Base-by-base conservation (phyloP, 2,888 invertebrate species). In the Eristalinus aeneus region DNA sequence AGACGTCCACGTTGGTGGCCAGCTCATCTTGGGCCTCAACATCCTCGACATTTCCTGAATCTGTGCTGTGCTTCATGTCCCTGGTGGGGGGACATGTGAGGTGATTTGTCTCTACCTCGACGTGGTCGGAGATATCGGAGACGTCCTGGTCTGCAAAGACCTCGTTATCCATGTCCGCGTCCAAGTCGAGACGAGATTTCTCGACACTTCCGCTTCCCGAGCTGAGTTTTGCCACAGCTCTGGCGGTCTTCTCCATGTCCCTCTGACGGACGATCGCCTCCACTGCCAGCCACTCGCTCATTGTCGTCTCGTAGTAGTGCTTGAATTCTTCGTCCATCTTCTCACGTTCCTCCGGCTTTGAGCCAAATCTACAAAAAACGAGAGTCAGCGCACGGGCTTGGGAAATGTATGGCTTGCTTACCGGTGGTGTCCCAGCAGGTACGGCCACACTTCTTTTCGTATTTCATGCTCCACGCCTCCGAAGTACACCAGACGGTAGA, bases 251-350 rank as follows among this genome's bases (percentile, higher is more conserved):
- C 91, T 97, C 97, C 84, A 96, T 95, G 89, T 98, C 97, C 8
- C 95, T 93, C 90, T 97, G 97, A 65, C 95, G 93, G 0, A 98
- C 97, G 86, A 98, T 98, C 0, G 98, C 98, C 90, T 99, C 98
- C 0, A 98, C 97, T 0, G 98, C 97, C 81, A 98, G 92, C 98
- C 98, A 98, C 91, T 98, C 98, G 0, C 98, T 97, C 97, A 98
- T 97, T 0, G 96, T 97, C 6, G 96, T 96, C 92, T 98, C 98
- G 89, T 97, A 98, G 81, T 95, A 95, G 58, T 96, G 95, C 80
- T 95, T 95, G 56, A 96, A 95, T 56, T 94, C 94, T 81, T 94
- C 93, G 89, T 96, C 96, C 84, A 96, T 94, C 88, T 95, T 95
- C 6, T 91, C 90, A 11, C 96, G 93, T 88, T 96, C 95, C 83